phyloP scores from a whole-genome alignment of 1,140 invertebrate genomes.

The Heliconius melpomene region DNA sequence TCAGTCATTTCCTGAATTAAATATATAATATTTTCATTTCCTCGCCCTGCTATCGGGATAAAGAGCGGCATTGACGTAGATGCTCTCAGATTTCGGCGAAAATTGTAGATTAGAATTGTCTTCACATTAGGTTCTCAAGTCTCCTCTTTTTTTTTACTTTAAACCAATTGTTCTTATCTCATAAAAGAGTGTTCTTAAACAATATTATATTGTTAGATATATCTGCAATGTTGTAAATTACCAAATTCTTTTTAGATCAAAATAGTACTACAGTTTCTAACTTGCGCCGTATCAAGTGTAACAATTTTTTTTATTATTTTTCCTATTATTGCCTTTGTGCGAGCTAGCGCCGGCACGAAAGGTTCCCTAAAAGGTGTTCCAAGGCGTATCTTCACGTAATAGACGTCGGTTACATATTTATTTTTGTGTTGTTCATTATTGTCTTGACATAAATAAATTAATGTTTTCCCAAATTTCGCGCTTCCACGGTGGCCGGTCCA shows the following conservation, averaged over 20 bases:
- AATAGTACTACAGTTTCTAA: constrained; percentile 15
- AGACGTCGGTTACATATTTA: constrained; percentile 76
- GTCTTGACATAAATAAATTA: constrained; percentile 79
- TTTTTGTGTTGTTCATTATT: constrained; percentile 76
- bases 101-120: too few relatives aligned
- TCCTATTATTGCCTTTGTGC: constrained; percentile 76
- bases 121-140: too few relatives aligned
- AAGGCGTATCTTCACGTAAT: constrained; percentile 67
- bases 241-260: neutral
- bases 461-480: constrained; percentile 74
- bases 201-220: too few relatives aligned
- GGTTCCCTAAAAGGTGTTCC: constrained; percentile 71
- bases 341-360: constrained; percentile 77
- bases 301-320: constrained; percentile 69
- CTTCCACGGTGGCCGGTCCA: constrained; percentile 67
- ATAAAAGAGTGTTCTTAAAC: neutral
- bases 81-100: too few relatives aligned
- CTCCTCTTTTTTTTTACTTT: too few relatives aligned
- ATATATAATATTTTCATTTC: too few relatives aligned
- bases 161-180: too few relatives aligned
- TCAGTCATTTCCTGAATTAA: too few relatives aligned
- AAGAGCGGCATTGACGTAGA: too few relatives aligned
- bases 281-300: constrained; percentile 45
- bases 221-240: neutral
- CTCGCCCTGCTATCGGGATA: too few relatives aligned